phyloP scores from a whole-genome alignment of 2,888 invertebrate genomes.

The Cynaeus angustus region DNA sequence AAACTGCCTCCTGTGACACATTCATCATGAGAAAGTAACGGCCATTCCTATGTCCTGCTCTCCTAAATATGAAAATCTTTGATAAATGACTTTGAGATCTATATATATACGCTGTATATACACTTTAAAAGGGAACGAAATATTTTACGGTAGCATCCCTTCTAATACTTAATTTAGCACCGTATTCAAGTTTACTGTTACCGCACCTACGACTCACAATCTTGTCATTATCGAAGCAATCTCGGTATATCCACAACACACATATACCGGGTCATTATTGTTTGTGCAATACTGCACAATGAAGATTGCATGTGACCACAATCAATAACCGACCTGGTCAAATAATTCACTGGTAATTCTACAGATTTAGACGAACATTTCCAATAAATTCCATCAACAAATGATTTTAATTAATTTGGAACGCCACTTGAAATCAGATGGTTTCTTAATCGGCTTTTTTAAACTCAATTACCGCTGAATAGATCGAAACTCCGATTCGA shows the following conservation, averaged over 20 bases:
- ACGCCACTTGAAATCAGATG: conserved; percentile 29
- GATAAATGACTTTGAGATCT: conserved; percentile 55
- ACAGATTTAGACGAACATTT: conserved; percentile 23
- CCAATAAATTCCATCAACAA: conserved; percentile 38
- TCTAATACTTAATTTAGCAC: conserved; percentile 10
- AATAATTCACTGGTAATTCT: conserved; percentile 54
- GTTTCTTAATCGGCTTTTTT: conserved; percentile 41
- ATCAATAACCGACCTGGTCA: conserved; percentile 62
- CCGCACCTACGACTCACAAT: conserved; percentile 56
- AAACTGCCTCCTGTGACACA: conserved; percentile 64
- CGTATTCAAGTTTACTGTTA: conserved; percentile 36
- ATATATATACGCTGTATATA: conserved; percentile 38
- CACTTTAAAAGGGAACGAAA: conserved; percentile 26
- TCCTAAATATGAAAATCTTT: conserved; percentile 56
- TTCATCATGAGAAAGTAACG: conserved; percentile 61
- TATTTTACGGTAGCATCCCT: conserved; percentile 7
- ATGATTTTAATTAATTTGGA: conserved; percentile 36
- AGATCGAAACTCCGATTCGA: conserved; percentile 25
- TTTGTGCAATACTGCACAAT: conserved; percentile 61
- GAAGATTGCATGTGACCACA: conserved; percentile 62
- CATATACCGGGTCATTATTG: conserved; percentile 59
- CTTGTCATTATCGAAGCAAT: conserved; percentile 64
- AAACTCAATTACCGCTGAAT: conserved; percentile 35
- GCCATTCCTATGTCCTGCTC: conserved; percentile 52
- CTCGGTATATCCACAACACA: conserved; percentile 58